Evolutionary conservation across 2,888 invertebrate genomes (phyloP).

Genomic region (Andrena camellia): DNA sequence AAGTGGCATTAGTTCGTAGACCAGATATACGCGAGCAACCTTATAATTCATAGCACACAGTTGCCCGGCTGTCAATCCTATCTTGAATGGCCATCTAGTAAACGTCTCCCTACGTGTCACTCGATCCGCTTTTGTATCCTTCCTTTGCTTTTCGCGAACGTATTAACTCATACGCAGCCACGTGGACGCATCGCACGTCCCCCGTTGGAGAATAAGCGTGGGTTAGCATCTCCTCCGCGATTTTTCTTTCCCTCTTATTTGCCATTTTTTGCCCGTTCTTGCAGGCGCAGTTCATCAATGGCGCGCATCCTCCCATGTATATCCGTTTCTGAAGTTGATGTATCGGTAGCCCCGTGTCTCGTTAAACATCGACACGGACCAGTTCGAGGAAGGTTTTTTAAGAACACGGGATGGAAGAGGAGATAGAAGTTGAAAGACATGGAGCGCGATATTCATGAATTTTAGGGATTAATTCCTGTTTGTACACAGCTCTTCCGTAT

Average conservation of each 20-base stretch:
- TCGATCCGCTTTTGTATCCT: constrained; percentile 20
- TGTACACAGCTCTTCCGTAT: no score
- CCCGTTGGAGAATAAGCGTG: not conserved
- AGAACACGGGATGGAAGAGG: no score
- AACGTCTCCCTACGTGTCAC: constrained; percentile 45
- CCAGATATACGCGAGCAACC: constrained; percentile 31
- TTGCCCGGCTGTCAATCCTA: constrained; percentile 59
- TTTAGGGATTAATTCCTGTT: no score
- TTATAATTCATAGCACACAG: constrained; percentile 54
- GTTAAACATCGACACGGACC: no score
- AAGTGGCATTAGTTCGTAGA: constrained; percentile 46
- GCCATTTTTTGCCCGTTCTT: not conserved
- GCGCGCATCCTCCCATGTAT: no score
- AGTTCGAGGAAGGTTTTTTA: no score
- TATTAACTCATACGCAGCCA: constrained; percentile 31
- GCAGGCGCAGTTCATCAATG: no score
- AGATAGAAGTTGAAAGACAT: no score
- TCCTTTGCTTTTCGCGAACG: constrained; percentile 12
- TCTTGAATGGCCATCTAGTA: constrained; percentile 51
- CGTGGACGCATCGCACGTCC: not conserved
- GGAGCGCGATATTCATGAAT: no score
- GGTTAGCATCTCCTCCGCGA: constrained; percentile 1
- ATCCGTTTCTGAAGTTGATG: no score
- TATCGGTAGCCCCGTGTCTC: no score
- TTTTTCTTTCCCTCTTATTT: constrained; percentile 2